Evolutionary conservation across 2,797 vertebrate genomes (phyloP), one percentile per base, ranked within the genome.

Genomic region (Graptemys geographica): DNA sequence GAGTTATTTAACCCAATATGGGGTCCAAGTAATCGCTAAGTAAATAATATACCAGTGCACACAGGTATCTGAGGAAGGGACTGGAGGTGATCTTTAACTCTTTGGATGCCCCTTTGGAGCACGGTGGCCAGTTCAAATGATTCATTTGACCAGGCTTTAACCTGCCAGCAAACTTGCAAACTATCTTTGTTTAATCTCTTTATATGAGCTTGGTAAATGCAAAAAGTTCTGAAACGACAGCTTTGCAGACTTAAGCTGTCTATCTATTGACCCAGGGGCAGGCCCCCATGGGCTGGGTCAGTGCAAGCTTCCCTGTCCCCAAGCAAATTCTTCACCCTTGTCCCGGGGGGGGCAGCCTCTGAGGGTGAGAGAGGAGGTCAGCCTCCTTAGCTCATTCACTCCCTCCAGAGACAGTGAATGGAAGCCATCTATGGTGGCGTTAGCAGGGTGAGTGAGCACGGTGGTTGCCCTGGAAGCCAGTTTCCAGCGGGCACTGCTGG

Each of bases 161-260:
- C 9, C 57, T 84, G 44, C 44, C 33, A 59, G 37, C 37, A 88
- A 90, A 62, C 5, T 49, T 31, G 81, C 53, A 79, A 69, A 33
- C 69, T 28, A 59, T 1, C 84, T 91, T 88, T 74, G 83, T 19
- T 80, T 84, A 84, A 62, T 11, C 2, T 13, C 85, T 11, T 28
- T 79, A 11, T 37, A 19, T 53, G 41, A 37, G 37, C 87, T 49
- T 72, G 65, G 15, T 88, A n/a, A 80, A 72, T 87, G n/a, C 51
- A 85, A 93, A 41, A 21, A 47, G 4, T 80, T 95, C 84, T 79
- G 55, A 37, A 6, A 33, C 41, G 12, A 27, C 74, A 74, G 84
- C 33, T 88, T 76, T 90, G 51, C 84, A 94, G 89, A 86, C 19
- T 83, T 88, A 72, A 86, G 59, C 23, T 27, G 3, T 86, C 92